These are phyloP conservation scores for Tichodroma muraria DNA, from an alignment of 2,113 vertebrate species.

Conservation along the genomic window DNA sequence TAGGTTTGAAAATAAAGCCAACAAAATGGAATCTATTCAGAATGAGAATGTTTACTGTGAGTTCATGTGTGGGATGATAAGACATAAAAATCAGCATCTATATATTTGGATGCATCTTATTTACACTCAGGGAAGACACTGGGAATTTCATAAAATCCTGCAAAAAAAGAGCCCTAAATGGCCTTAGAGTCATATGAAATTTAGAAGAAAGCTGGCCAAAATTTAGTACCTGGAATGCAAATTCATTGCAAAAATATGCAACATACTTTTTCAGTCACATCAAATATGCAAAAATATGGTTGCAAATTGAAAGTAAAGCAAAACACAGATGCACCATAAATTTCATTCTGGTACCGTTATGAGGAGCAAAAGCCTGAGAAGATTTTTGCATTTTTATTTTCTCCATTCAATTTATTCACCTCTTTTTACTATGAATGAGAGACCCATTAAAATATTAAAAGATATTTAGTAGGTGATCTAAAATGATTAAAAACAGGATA, in stretches of 20 bases:
- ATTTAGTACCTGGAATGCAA: neutral
- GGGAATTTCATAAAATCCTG: neutral
- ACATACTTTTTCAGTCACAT: neutral
- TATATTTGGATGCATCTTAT: neutral
- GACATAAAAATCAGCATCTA: neutral
- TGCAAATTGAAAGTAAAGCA: neutral
- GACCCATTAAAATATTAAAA: conserved; percentile 12
- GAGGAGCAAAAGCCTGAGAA: neutral
- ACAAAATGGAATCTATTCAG: neutral
- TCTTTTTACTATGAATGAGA: neutral
- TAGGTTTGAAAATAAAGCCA: neutral
- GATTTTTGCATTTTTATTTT: neutral
- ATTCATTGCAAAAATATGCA: neutral
- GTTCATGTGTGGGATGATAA: neutral
- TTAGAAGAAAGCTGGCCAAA: neutral
- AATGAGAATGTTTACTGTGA: neutral
- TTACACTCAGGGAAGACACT: neutral
- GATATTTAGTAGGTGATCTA: neutral
- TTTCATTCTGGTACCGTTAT: neutral
- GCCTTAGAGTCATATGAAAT: neutral
- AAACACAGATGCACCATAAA: neutral
- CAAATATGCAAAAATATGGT: neutral
- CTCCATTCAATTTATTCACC: neutral
- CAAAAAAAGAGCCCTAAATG: neutral
- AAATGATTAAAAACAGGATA: neutral